Evolutionary conservation across 2,888 invertebrate genomes (phyloP).

Genomic region (Diplazon laetatorius): DNA sequence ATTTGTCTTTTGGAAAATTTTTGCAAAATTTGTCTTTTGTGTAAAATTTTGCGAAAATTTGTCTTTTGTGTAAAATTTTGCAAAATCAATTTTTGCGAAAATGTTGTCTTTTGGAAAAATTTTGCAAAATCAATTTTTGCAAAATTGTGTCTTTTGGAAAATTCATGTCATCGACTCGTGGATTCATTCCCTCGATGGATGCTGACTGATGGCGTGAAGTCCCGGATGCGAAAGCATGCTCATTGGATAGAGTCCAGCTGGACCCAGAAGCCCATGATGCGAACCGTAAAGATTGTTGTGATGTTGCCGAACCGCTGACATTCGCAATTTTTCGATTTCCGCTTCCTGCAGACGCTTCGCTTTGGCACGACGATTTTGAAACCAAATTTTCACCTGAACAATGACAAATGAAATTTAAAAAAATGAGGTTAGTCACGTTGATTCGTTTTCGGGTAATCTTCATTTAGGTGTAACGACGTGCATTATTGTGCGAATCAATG

Average conservation of each 20-base stretch:
- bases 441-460: too few species aligned
- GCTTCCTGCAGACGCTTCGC: conserved; percentile 98
- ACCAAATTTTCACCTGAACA: conserved; percentile 94
- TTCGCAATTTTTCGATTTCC: conserved; percentile 97
- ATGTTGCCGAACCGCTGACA: conserved; percentile 85
- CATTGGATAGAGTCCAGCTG: conserved; percentile 77
- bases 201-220: conserved; percentile 75
- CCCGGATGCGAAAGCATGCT: conserved; percentile 79
- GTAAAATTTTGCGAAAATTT: too few species aligned
- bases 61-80: too few species aligned
- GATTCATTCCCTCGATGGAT: conserved; percentile 76
- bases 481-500: too few species aligned
- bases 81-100: too few species aligned
- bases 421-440: not conserved
- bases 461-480: too few species aligned
- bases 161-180: too few species aligned
- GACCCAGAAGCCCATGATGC: conserved; percentile 76
- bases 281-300: conserved; percentile 78
- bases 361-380: conserved; percentile 97
- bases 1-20: too few species aligned
- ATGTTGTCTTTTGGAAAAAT: too few species aligned
- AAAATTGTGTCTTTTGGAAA: too few species aligned
- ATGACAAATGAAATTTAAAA: conserved; percentile 65
- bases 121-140: too few species aligned
- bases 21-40: too few species aligned